Conservation (phyloP, 2,888 invertebrate genomes). For the Euzophera pinguis region DNA sequence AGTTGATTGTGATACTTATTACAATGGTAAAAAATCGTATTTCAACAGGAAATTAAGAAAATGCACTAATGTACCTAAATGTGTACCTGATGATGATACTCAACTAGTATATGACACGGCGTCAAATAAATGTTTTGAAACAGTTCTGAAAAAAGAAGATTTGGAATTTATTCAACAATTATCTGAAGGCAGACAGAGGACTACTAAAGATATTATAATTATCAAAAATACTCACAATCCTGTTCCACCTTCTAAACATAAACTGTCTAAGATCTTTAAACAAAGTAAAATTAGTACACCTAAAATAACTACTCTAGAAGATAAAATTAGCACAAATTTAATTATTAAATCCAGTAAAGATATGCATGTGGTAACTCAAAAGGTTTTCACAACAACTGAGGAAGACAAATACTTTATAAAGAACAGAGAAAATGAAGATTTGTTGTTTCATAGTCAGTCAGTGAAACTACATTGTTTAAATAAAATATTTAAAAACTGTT, state of each 20-base stretch:
- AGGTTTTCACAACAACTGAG: not conserved
- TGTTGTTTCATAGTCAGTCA: not conserved
- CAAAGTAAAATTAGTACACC: not conserved
- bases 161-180: slow-evolving; percentile 43
- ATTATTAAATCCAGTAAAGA: too few relatives aligned
- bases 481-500: slow-evolving; percentile 31
- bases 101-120: slow-evolving; percentile 43
- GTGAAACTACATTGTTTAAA: not conserved
- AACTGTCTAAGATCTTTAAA: not conserved
- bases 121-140: slow-evolving; percentile 44
- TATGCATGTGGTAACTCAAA: too few relatives aligned
- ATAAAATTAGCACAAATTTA: too few relatives aligned
- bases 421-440: not conserved
- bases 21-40: slow-evolving; percentile 51
- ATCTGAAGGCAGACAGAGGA: slow-evolving; percentile 24
- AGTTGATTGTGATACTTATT: slow-evolving; percentile 56
- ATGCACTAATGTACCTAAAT: slow-evolving; percentile 41
- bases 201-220: slow-evolving; percentile 43
- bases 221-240: slow-evolving; percentile 27
- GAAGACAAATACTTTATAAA: not conserved
- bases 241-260: not conserved
- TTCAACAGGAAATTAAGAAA: slow-evolving; percentile 37
- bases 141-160: slow-evolving; percentile 40
- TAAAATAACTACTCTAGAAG: not conserved
- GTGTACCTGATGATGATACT: slow-evolving; percentile 32